These are phyloP conservation scores for Deilephila porcellus DNA, from an alignment of 2,888 invertebrate genomes.

Conservation along the genomic window DNA sequence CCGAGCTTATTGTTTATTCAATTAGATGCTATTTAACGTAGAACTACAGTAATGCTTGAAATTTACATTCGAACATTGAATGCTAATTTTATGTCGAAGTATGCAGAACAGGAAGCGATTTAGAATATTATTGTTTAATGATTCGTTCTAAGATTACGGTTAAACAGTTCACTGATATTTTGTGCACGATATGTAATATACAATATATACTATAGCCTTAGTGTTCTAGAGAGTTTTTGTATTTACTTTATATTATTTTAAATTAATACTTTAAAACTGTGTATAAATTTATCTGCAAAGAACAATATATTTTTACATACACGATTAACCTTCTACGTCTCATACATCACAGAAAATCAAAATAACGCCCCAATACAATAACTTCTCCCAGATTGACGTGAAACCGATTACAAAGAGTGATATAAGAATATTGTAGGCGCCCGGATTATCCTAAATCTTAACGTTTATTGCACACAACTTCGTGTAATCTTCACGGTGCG, in stretches of 20 bases:
- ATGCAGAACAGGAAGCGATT: slow-evolving; percentile 2
- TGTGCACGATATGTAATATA: too few species aligned
- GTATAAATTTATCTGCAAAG: too few species aligned
- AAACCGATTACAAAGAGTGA: background rate
- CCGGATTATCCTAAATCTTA: background rate
- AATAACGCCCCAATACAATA: background rate
- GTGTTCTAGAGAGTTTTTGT: too few species aligned
- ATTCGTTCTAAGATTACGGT: background rate
- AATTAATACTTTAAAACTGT: too few species aligned
- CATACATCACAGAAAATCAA: too few species aligned
- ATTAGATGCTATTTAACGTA: slow-evolving; percentile 47
- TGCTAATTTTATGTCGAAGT: slow-evolving; percentile 16
- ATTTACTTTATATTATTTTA: too few species aligned
- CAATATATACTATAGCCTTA: too few species aligned
- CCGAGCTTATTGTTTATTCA: slow-evolving; percentile 58
- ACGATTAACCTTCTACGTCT: too few species aligned
- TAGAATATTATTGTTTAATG: background rate
- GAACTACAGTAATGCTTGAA: slow-evolving; percentile 4
- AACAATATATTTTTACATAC: too few species aligned
- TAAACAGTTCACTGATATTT: background rate
- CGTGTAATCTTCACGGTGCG: background rate
- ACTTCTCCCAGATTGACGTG: background rate
- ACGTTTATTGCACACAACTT: background rate
- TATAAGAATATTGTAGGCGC: background rate
- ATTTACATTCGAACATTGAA: slow-evolving; percentile 15